Evolutionary conservation across 35 echinoderm and acorn worm species (phyloP).

Genomic region (Chiridota heheva): DNA sequence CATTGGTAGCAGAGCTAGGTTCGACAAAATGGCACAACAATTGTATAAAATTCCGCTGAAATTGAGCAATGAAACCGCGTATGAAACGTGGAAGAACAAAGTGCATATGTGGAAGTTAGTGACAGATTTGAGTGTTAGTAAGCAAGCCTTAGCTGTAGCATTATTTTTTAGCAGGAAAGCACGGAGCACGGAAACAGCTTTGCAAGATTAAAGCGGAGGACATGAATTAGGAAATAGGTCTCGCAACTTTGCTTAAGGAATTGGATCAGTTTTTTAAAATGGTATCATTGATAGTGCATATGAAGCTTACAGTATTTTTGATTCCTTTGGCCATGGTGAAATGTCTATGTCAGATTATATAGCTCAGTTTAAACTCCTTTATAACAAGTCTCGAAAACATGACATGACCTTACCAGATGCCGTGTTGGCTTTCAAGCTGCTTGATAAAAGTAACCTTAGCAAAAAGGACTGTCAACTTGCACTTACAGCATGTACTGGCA

Average conservation of each 20-base stretch:
- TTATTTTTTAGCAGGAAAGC: slow-evolving; percentile 20
- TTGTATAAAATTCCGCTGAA: slow-evolving; percentile 35
- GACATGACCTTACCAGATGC: slow-evolving; percentile 42
- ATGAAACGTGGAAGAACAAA: slow-evolving; percentile 42
- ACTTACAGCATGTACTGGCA: neutral
- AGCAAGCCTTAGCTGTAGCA: slow-evolving; percentile 7
- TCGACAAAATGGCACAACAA: neutral
- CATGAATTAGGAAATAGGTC: slow-evolving; percentile 17
- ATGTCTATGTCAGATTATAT: neutral
- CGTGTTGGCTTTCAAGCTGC: slow-evolving; percentile 29
- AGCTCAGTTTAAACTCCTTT: slow-evolving; percentile 4
- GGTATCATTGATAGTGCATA: slow-evolving; percentile 20
- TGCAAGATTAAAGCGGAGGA: slow-evolving; percentile 8
- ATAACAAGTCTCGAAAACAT: slow-evolving; percentile 24
- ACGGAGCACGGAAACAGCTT: neutral
- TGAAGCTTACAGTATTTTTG: slow-evolving; percentile 22
- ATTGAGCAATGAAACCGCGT: neutral
- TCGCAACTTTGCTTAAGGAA: slow-evolving; percentile 11
- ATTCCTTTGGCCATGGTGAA: slow-evolving; percentile 8
- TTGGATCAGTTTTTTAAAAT: slow-evolving; percentile 7
- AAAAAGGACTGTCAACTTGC: slow-evolving; percentile 26
- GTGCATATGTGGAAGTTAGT: slow-evolving; percentile 32
- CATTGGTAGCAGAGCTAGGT: slow-evolving; percentile 37
- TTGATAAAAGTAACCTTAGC: neutral
- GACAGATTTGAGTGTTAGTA: slow-evolving; percentile 22